A percentile compares a stretch with the other conserved stretches of the same genome.
Evolutionary conservation across 1,140 invertebrate species (phyloP).

Genomic region (Drosophila pachea): DNA sequence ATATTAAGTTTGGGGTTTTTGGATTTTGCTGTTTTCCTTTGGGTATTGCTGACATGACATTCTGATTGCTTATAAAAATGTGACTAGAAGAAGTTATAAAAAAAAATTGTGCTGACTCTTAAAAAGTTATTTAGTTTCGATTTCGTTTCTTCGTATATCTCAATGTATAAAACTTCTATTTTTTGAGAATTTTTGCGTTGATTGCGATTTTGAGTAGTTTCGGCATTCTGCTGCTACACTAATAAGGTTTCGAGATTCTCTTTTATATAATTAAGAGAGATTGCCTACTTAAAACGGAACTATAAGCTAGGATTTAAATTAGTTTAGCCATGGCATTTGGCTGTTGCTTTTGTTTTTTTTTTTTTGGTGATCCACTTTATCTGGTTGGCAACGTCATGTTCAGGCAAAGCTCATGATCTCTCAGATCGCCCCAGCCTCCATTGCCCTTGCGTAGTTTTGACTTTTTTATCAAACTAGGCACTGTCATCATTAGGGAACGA

Average conservation of each 20-base stretch:
- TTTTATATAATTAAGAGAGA: constrained; percentile 13
- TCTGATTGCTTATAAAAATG: not conserved
- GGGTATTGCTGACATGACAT: constrained; percentile 32
- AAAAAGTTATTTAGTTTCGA: constrained; percentile 12
- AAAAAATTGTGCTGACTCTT: constrained; percentile 33
- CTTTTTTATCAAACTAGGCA: constrained; percentile 86
- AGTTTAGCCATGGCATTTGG: constrained; percentile 31
- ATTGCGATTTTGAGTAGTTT: constrained; percentile 28
- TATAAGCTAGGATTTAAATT: constrained; percentile 45
- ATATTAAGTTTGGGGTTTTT: constrained; percentile 17
- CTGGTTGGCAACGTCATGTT: constrained; percentile 73
- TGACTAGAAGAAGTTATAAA: not conserved
- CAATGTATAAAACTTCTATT: constrained; percentile 8
- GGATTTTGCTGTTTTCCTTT: not conserved
- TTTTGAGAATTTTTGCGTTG: constrained; percentile 28
- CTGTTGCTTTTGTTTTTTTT: constrained; percentile 16
- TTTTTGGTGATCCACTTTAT: constrained; percentile 48
- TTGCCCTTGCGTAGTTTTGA: constrained; percentile 95
- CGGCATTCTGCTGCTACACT: too few species aligned
- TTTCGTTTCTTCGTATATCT: constrained; percentile 1
- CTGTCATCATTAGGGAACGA: constrained; percentile 85
- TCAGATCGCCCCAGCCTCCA: constrained; percentile 96
- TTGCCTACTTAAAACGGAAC: constrained; percentile 17
- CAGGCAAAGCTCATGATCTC: constrained; percentile 75
- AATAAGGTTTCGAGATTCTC: not conserved